Percentiles rank a stretch among this genome's conserved stretches.
phyloP scores from a whole-genome alignment of 2,797 vertebrate genomes.

The Gymnothorax javanicus region DNA sequence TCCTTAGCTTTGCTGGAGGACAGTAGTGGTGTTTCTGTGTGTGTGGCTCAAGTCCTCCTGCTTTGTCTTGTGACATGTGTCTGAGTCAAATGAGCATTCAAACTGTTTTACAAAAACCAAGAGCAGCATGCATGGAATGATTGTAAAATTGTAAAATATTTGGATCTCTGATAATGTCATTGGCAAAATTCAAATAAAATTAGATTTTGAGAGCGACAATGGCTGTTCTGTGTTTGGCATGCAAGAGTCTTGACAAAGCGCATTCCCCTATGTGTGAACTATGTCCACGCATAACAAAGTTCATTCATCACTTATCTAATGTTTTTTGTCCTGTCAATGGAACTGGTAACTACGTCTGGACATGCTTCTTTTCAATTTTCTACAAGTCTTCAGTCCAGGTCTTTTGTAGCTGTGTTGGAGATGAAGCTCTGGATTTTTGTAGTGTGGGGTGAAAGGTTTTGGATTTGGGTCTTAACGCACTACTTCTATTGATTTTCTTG shows the following conservation, averaged over 20 bases:
- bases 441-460: background rate
- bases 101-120: background rate
- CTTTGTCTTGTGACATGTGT: slow-evolving; percentile 17
- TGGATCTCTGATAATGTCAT: background rate
- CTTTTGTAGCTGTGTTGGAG: slow-evolving; percentile 2
- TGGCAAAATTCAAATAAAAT: background rate
- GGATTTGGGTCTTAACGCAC: background rate
- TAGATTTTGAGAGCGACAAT: background rate
- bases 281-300: background rate
- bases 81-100: background rate
- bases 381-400: background rate
- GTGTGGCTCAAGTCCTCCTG: background rate
- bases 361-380: background rate
- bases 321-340: background rate
- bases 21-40: background rate
- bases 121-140: background rate
- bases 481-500: background rate
- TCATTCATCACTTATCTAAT: slow-evolving; percentile 6
- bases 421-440: background rate
- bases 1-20: background rate
- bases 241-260: background rate
- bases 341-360: background rate
- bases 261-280: background rate
- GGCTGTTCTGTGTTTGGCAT: background rate
- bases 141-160: background rate